Evolutionary conservation across 2,113 vertebrate genomes (phyloP).

Genomic region (Todiramphus saurophagus): DNA sequence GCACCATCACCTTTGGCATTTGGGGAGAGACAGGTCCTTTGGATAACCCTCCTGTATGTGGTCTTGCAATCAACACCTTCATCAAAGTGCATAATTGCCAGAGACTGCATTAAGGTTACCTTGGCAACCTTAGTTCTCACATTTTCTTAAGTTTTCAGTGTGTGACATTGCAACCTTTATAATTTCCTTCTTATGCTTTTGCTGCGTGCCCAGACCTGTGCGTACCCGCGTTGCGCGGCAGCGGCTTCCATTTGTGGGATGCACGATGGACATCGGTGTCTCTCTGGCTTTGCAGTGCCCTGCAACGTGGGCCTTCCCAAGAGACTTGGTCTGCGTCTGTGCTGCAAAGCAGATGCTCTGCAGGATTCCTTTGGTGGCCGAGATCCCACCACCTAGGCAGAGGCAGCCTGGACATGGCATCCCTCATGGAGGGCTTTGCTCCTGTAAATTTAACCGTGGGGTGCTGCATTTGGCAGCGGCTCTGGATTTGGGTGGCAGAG

Average conservation of each 20-base stretch:
- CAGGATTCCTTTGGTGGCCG: not conserved
- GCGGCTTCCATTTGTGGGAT: fast-evolving
- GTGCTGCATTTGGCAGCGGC: not conserved
- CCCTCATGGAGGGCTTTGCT: not conserved
- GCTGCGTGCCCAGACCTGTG: fast-evolving
- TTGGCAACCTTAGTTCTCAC: not conserved
- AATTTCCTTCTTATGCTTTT: not conserved
- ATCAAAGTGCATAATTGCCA: not conserved
- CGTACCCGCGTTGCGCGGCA: fast-evolving
- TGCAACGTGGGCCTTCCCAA: not conserved
- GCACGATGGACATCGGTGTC: not conserved
- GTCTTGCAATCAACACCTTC: not conserved
- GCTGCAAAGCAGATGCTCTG: not conserved
- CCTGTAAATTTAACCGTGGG: not conserved
- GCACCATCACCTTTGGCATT: not conserved
- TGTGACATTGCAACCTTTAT: not conserved
- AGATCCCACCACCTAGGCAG: not conserved
- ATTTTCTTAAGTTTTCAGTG: not conserved
- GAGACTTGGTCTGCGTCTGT: not conserved
- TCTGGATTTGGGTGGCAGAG: not conserved
- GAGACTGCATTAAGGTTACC: not conserved
- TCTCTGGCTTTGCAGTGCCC: not conserved
- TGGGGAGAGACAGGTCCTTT: not conserved
- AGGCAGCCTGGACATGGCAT: not conserved
- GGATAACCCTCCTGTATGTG: not conserved